Evolutionary conservation across 2,888 invertebrate genomes (phyloP), one percentile per base, ranked within the genome.

Genomic region (Acrobeloides nanus): DNA sequence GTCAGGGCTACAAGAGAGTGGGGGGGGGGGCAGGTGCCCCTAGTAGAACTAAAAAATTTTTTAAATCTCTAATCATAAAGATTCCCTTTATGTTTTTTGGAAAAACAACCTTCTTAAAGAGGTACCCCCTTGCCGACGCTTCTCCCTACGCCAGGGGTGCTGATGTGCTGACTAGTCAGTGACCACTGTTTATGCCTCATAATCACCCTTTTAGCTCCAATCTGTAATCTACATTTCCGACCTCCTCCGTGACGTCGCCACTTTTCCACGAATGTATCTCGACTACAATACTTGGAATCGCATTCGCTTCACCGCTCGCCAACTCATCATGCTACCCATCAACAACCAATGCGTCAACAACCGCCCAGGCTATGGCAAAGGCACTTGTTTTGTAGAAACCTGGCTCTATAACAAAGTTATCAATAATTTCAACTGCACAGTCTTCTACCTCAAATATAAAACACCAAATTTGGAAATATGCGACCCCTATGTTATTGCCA

Each of bases 231-330:
- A 38, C 38, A 23, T 48, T 5, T 12, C 40, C 3, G 51, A 48
- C 20, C 35, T 23, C 29, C n/a, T 17, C 7, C 29, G 29, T 10
- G 49, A 48, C 10, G 39, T 48, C 26, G 35, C 48, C 4, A 43
- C 38, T 4, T 56, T 56, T 39, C 56, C 56, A 21, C 55, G 56
- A 31, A 57, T 44, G 35, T 56, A 56, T 38, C 26, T 56, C n/a
- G 15, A 44, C 27, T 51, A 26, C 26, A 29, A 42, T n/a, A 27
- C 45, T 24, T 51, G 41, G 29, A 60, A 61, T 26, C 41, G 38
- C 20, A 7, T 55, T 12, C 34, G 55, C 20, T 46, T 42, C 10
- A 7, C 29, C 6, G 32, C 34, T 17, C 38, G 54, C n/a, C 24
- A 26, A 15, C 35, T 56, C 29, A 31, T 29, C 20, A 51, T 48